Conservation (phyloP, 2,113 vertebrate genomes). For the Acrocephalus kingi region DNA sequence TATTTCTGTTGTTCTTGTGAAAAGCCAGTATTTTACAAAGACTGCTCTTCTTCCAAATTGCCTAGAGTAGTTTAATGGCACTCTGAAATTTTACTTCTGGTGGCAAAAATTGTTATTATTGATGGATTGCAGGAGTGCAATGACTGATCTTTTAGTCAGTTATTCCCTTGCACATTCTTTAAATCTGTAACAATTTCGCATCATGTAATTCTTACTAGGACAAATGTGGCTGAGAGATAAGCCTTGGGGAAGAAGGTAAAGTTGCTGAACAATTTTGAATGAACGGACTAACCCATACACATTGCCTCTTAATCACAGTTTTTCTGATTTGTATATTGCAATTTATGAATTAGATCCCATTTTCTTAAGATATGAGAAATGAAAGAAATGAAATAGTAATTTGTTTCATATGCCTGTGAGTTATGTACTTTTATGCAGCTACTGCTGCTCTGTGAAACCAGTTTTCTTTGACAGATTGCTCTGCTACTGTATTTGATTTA, state of each 20-base stretch:
- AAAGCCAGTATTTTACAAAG: background rate
- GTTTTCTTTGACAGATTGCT: slow-evolving; percentile 63
- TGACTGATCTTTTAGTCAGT: slow-evolving; percentile 31
- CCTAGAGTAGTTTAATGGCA: background rate
- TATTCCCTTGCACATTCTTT: slow-evolving; percentile 33
- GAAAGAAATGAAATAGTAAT: slow-evolving; percentile 49
- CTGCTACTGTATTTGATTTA: slow-evolving; percentile 71
- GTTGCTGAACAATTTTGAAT: background rate
- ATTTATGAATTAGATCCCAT: background rate
- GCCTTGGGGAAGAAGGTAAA: background rate
- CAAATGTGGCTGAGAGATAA: slow-evolving; percentile 23
- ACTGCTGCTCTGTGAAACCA: slow-evolving; percentile 35
- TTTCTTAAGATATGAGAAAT: slow-evolving; percentile 41
- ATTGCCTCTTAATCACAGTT: background rate
- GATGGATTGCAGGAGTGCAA: background rate
- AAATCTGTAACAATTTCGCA: slow-evolving; percentile 41
- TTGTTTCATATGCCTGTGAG: slow-evolving; percentile 40
- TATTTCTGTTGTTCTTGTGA: background rate
- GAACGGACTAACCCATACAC: background rate
- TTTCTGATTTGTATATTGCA: slow-evolving; percentile 55
- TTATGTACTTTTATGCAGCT: slow-evolving; percentile 49
- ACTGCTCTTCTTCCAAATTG: background rate
- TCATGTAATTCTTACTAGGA: slow-evolving; percentile 59
- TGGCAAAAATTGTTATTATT: background rate
- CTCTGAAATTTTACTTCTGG: background rate